Evolutionary conservation across 2,888 invertebrate genomes (phyloP), one percentile per base, ranked within the genome.

Genomic region (Limulus polyphemus): DNA sequence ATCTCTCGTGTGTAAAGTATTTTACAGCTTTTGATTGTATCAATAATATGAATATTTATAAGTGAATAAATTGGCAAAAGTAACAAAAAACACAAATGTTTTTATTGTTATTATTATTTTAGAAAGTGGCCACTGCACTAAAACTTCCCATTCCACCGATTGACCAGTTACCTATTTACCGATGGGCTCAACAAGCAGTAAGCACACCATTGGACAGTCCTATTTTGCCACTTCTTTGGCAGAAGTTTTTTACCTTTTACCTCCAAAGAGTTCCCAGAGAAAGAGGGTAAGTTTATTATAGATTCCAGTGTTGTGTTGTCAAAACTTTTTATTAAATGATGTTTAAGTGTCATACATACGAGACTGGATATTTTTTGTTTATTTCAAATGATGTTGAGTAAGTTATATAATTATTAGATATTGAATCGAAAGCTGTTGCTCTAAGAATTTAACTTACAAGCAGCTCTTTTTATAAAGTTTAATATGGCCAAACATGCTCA

Each of bases 231-330:
- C 77, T 89, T 12, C 74, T 87, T 2, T 86, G 85, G 82, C 88
- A 89, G 73, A 83, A 84, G 71, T 90, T 90, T 74, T 88, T 89
- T 72, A 77, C 79, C 11, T 77, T 87, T 1, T 88, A 83, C 73
- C 78, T 89, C 60, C 81, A 83, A 55, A 77, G 87, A 68, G 78
- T 83, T 61, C 81, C 83, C 11, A 14, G 48, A 14, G 46, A 32
- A 54, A 47, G 11, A 32, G 58, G 57, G 64, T 66, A 68, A 49
- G 62, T 59, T 46, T 56, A 60, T 47, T 58, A 61, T 32, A 61
- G 62, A 67, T 70, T 32, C 61, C 58, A 12, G 48, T 63, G 46
- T 46, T 60, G 10, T n/a, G 17, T 51, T 63, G 17, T 46, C 10
- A 47, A 56, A 47, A 51, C 46, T 47, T 54, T 51, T 32, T 5